Base-by-base conservation (phyloP, 2,113 vertebrate genomes). In the Petroica traversi region DNA sequence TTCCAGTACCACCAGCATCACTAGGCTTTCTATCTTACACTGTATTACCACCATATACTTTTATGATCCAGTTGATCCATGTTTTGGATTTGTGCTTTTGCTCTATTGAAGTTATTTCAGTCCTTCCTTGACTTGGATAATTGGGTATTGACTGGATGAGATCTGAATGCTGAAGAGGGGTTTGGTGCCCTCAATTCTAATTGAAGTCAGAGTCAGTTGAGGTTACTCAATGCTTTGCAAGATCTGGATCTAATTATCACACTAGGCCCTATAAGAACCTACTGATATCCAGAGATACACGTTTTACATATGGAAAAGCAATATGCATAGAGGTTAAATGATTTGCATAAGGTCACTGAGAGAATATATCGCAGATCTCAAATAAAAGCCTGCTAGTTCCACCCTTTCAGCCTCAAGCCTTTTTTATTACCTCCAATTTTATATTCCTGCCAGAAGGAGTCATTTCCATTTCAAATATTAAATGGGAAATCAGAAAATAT, bases 381-480 rank as follows among this genome's bases (percentile, higher is more conserved):
- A 89, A 92, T 92, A 91, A 96, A 96, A 94, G 81, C 87, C 71
- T 94, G 34, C 41, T 69, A 85, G 89, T 79, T 96, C 71, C 71
- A 85, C 77, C 82, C 85, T 87, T 95, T 91, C 93, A 85, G 93
- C 93, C 80, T 93, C 23, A 0, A 92, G 85, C 75, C 63, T 64
- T 82, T 95, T 88, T 92, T 94, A 75, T 92, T 68, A 85, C 61
- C 89, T 87, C 86, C 43, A 59, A 59, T 91, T 93, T 95, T 85
- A 78, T 64, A 92, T 78, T 92, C 64, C 80, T 94, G 86, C 45
- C 69, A 95, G 84, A 78, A 96, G 31, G 77, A 95, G 61, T 72
- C 0, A 97, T 95, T 96, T 96, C 80, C 93, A 97, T 96, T 96
- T 95, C 96, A 95, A 95, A 95, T 91, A 96, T 87, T 88, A 92